phyloP scores from a whole-genome alignment of 2,888 invertebrate genomes.

The Danaus chrysippus region DNA sequence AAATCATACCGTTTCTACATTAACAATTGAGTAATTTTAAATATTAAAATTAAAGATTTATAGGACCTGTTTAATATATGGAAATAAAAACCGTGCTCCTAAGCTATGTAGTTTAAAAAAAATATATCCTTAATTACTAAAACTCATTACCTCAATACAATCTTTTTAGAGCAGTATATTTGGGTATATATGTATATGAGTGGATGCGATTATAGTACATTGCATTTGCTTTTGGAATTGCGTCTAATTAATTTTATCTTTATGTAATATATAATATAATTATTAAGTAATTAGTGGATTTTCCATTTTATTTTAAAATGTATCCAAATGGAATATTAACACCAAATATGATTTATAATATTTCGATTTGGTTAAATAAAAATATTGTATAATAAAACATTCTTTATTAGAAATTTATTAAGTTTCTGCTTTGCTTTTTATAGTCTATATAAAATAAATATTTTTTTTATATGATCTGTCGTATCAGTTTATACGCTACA shows the following conservation, averaged over 20 bases:
- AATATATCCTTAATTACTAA: no score
- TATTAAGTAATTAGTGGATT: not conserved
- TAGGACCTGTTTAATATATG: not conserved
- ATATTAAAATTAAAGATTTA: not conserved
- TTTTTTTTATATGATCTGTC: no score
- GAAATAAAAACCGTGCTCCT: not conserved
- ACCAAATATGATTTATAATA: no score
- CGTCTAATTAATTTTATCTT: conserved; percentile 5
- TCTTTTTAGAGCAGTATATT: not conserved
- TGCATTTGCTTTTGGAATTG: not conserved
- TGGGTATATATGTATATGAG: not conserved
- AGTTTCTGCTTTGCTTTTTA: no score
- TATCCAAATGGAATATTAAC: no score
- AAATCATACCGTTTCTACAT: not conserved
- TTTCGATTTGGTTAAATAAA: no score
- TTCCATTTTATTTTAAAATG: not conserved
- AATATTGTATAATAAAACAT: no score
- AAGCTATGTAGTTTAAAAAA: not conserved
- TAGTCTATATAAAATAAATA: no score
- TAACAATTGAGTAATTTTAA: not conserved
- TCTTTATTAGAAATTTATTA: no score
- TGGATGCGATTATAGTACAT: not conserved
- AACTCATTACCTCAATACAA: not conserved
- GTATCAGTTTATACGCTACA: conserved; percentile 22
- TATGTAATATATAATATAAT: not conserved